phyloP scores from a whole-genome alignment of 2,888 invertebrate species.

The Sphaerophoria taeniata region DNA sequence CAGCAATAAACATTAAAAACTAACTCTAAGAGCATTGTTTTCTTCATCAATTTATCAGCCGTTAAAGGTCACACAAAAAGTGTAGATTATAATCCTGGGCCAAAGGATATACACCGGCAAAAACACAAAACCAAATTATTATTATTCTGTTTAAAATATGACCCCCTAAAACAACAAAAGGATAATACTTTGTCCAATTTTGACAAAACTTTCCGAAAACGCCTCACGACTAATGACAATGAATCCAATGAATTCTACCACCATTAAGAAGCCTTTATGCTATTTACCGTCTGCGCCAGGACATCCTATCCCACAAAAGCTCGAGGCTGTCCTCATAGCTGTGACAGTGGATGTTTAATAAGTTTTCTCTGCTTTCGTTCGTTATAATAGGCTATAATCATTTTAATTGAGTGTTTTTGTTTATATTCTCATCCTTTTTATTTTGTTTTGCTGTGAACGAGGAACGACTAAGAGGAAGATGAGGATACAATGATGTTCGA shows the following conservation, averaged over 20 bases:
- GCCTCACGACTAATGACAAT: slow-evolving; percentile 42
- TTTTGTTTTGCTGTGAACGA: neutral
- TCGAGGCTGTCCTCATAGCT: too few relatives aligned
- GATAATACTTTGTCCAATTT: slow-evolving; percentile 3
- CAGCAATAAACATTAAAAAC: neutral
- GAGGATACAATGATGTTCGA: too few relatives aligned
- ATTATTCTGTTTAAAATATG: slow-evolving; percentile 23
- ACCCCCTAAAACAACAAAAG: slow-evolving; percentile 2
- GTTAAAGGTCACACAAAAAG: slow-evolving; percentile 5
- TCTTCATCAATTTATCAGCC: neutral
- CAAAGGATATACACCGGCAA: neutral
- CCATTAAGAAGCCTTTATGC: slow-evolving; percentile 48
- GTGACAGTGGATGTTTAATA: slow-evolving; percentile 43
- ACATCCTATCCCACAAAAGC: slow-evolving; percentile 45
- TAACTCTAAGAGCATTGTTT: neutral
- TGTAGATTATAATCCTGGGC: neutral
- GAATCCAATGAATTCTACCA: slow-evolving; percentile 11
- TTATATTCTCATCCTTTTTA: slow-evolving; percentile 23
- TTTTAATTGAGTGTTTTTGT: slow-evolving; percentile 68
- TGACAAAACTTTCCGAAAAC: slow-evolving; percentile 40
- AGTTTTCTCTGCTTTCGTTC: slow-evolving; percentile 50
- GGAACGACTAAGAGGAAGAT: neutral
- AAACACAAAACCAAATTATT: neutral
- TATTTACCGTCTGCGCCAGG: slow-evolving; percentile 14
- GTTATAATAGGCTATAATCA: slow-evolving; percentile 65